Evolutionary conservation across 2,888 invertebrate genomes (phyloP), one percentile per base, ranked within the genome.

Genomic region (Acanthosepion pharaonis): DNA sequence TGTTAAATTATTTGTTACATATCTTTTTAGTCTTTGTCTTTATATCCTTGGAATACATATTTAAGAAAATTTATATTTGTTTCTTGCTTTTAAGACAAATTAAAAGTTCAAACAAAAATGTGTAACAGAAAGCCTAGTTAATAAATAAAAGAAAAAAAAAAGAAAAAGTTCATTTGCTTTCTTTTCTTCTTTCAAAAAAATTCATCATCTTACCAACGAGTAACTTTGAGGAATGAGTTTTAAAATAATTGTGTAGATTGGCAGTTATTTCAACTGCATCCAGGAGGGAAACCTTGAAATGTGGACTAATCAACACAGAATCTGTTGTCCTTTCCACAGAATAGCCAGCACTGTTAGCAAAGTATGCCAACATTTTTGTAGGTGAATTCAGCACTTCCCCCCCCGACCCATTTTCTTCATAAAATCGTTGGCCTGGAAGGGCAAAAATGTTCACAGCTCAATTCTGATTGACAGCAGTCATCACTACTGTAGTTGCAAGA

Each of bases 351-450:
- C 78, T 78, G 78, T 78, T 78, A 78, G n/a, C 78, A 78, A n/a
- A 78, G 11, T 78, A 78, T 33, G 78, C 78, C 78, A 78, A 78
- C 78, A 78, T 78, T 78, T 78, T 78, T 33, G 78, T n/a, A 15
- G 78, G 78, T 33, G 78, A 78, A 92, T 92, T 93, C 53, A 53
- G 93, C n/a, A 42, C 49, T n/a, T 51, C 28, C 53, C n/a, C 93
- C 93, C 51, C 49, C 53, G 11, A 93, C 53, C 93, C 93, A 28
- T 93, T 28, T 51, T 93, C 92, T 49, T 92, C 93, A 93, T 93
- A 93, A 93, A 93, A 93, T 93, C 93, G 93, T 93, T 93, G 93
- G 93, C n/a, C n/a, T 93, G 53, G 93, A 93, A 53, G 93, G 51
- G 53, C 49, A 93, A 49, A 93, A 78, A 78, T 78, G 78, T 78